Evolutionary conservation across 2,888 invertebrate species (phyloP).

Genomic region (Homarus gammarus): DNA sequence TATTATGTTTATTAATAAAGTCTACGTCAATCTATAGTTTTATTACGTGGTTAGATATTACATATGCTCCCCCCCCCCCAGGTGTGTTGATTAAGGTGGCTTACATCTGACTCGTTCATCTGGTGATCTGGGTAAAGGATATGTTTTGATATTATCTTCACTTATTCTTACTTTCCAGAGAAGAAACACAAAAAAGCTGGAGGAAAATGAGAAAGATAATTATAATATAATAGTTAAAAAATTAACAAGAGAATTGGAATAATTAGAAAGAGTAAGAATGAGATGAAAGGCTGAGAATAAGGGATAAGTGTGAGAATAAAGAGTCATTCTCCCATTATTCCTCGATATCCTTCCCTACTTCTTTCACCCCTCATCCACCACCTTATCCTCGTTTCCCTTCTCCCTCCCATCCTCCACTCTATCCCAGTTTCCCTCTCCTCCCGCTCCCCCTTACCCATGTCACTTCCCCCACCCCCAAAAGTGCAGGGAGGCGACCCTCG

Average conservation of each 20-base stretch:
- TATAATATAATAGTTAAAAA: neutral
- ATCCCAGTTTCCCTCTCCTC: neutral
- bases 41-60: no score
- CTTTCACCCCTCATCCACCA: slow-evolving; percentile 3
- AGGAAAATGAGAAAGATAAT: neutral
- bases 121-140: no score
- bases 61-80: no score
- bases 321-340: neutral
- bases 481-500: neutral
- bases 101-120: no score
- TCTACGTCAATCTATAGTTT: no score
- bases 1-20: no score
- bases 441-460: neutral
- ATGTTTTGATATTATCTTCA: no score
- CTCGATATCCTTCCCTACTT: neutral
- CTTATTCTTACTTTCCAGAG: neutral
- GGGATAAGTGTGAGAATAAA: neutral
- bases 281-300: neutral
- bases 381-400: neutral
- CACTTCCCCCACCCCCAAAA: neutral
- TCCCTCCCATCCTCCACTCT: neutral
- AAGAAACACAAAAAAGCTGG: neutral
- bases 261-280: neutral
- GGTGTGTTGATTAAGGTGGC: no score
- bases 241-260: neutral